Evolutionary conservation across 2,888 invertebrate genomes (phyloP).

Genomic region (Platycnemis pennipes): DNA sequence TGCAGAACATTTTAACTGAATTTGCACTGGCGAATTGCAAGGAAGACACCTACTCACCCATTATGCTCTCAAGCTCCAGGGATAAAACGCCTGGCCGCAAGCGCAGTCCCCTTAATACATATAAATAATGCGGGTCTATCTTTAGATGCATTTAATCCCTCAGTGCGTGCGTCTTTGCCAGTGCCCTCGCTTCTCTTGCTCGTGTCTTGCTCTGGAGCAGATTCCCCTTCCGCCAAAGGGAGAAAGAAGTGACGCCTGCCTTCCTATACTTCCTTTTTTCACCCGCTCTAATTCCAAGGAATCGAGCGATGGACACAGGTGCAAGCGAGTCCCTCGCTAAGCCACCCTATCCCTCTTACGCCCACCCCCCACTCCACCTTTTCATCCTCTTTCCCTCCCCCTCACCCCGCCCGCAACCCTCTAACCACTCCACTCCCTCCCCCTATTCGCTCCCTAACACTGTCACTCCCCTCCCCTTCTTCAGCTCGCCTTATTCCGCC

Average conservation of each 20-base stretch:
- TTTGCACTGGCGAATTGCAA: too few relatives aligned
- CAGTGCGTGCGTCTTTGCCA: background rate
- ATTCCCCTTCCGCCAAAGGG: background rate
- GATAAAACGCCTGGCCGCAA: background rate
- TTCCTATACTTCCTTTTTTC: background rate
- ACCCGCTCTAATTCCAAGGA: constrained; percentile 24
- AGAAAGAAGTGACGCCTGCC: background rate
- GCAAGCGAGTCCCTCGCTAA: constrained; percentile 9
- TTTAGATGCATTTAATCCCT: background rate
- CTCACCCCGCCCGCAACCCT: background rate
- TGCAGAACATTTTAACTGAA: too few relatives aligned
- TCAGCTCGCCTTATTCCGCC: too few relatives aligned
- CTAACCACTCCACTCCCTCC: background rate
- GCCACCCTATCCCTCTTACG: constrained; percentile 41
- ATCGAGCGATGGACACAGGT: constrained; percentile 57
- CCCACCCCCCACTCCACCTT: background rate
- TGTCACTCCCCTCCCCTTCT: background rate
- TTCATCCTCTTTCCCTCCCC: background rate
- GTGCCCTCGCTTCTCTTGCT: background rate
- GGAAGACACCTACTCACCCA: too few relatives aligned
- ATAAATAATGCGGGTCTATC: constrained; percentile 2
- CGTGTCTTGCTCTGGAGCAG: background rate
- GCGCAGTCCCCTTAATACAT: background rate
- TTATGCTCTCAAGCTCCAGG: too few relatives aligned
- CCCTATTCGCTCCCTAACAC: background rate